Evolutionary conservation across 2,888 invertebrate genomes (phyloP).

Genomic region (Brachyopa scutellaris): DNA sequence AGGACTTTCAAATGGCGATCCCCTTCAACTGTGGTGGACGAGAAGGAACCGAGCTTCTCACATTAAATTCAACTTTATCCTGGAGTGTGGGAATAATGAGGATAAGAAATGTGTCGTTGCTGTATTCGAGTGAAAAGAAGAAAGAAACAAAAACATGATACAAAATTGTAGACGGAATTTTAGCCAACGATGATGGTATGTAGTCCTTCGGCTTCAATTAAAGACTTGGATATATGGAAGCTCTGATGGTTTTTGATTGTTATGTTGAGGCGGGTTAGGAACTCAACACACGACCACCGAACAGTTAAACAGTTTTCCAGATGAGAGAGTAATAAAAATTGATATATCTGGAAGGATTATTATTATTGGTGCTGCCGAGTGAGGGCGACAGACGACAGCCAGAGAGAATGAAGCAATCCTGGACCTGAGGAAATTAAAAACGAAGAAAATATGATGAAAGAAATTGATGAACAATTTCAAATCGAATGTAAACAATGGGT

Average conservation of each 20-base stretch:
- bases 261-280: slow-evolving; percentile 11
- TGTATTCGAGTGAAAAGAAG: neutral
- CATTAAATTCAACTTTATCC: slow-evolving; percentile 14
- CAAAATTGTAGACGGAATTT: neutral
- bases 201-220: slow-evolving; percentile 6
- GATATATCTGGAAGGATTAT: slow-evolving; percentile 38
- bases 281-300: too few relatives aligned
- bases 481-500: slow-evolving; percentile 54
- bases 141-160: neutral
- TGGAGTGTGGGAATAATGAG: neutral
- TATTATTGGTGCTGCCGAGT: too few relatives aligned
- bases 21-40: neutral
- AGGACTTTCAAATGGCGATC: slow-evolving; percentile 17
- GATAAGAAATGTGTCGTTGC: slow-evolving; percentile 5
- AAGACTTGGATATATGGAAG: slow-evolving; percentile 9
- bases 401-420: too few relatives aligned
- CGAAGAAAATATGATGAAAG: slow-evolving; percentile 33
- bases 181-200: slow-evolving; percentile 3
- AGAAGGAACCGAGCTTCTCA: neutral
- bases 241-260: too few relatives aligned
- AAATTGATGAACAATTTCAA: slow-evolving; percentile 58
- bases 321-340: slow-evolving; percentile 1
- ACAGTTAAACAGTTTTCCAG: slow-evolving; percentile 28
- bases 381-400: too few relatives aligned
- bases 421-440: slow-evolving; percentile 43